A percentile compares a stretch with the other conserved stretches of the same genome.
phyloP scores from a whole-genome alignment of 1,140 invertebrate genomes.

The Habropoda laboriosa region DNA sequence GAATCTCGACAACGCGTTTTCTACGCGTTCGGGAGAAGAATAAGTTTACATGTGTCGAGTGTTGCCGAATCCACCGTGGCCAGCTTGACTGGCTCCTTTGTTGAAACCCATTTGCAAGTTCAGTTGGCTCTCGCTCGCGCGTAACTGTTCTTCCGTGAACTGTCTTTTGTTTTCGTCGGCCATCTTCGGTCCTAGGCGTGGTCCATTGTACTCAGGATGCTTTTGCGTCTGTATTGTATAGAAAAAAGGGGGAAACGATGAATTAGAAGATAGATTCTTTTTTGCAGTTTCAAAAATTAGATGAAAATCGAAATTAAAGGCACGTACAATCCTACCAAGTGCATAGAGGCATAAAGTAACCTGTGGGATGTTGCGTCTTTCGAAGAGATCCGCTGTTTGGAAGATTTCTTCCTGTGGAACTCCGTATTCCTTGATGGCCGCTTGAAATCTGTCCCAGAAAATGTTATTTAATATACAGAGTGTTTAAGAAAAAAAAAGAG shows the following conservation, averaged over 20 bases:
- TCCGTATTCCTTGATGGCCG: constrained; percentile 95
- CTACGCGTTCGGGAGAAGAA: neutral
- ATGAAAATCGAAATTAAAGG: neutral
- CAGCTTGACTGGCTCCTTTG: constrained; percentile 94
- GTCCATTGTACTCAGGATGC: constrained; percentile 95
- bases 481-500: too few relatives aligned
- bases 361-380: constrained; percentile 97
- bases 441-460: constrained; percentile 89
- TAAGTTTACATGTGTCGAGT: constrained; percentile 93
- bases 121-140: constrained; percentile 93
- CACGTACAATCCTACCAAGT: constrained; percentile 93
- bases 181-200: constrained; percentile 96
- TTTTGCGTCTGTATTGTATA: constrained; percentile 90
- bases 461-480: too few relatives aligned
- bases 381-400: constrained; percentile 98
- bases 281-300: neutral
- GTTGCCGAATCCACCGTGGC: constrained; percentile 95
- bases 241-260: constrained; percentile 22
- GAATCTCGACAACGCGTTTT: neutral
- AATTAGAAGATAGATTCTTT: neutral
- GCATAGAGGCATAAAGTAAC: constrained; percentile 95
- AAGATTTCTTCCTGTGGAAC: constrained; percentile 98
- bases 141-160: constrained; percentile 97
- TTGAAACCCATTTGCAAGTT: constrained; percentile 98
- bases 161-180: constrained; percentile 95